Conservation (phyloP, 2,888 invertebrate species). For the Drosophila mercatorum region DNA sequence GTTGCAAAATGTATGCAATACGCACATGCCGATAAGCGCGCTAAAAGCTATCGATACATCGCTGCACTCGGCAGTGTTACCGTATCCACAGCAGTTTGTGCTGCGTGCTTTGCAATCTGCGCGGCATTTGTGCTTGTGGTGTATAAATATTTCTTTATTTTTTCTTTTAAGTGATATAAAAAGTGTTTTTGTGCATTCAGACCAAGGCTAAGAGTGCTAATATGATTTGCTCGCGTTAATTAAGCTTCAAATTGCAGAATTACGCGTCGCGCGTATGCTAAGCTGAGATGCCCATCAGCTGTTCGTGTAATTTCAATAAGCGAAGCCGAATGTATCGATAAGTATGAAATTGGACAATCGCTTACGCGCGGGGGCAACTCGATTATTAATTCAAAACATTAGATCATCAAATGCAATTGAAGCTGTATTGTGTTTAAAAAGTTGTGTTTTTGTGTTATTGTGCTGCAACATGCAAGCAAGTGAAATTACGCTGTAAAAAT, state of each 20-base stretch:
- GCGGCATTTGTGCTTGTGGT: background rate
- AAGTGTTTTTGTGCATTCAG: background rate
- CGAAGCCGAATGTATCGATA: conserved; percentile 7
- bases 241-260: background rate
- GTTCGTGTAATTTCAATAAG: background rate
- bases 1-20: conserved; percentile 11
- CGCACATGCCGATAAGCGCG: conserved; percentile 38
- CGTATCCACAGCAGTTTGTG: background rate
- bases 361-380: background rate
- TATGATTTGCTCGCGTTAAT: background rate
- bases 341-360: too few relatives aligned
- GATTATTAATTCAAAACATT: background rate
- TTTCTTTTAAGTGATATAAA: background rate
- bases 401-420: background rate
- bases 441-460: background rate
- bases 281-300: conserved; percentile 17
- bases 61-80: conserved; percentile 5
- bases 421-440: background rate
- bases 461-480: background rate
- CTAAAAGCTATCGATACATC: conserved; percentile 3
- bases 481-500: conserved; percentile 1
- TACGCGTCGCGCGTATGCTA: background rate
- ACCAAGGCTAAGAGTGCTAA: background rate
- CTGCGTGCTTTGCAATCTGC: background rate
- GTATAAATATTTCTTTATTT: background rate